phyloP scores from a whole-genome alignment of 2,888 invertebrate genomes.

The Gibbula magus region DNA sequence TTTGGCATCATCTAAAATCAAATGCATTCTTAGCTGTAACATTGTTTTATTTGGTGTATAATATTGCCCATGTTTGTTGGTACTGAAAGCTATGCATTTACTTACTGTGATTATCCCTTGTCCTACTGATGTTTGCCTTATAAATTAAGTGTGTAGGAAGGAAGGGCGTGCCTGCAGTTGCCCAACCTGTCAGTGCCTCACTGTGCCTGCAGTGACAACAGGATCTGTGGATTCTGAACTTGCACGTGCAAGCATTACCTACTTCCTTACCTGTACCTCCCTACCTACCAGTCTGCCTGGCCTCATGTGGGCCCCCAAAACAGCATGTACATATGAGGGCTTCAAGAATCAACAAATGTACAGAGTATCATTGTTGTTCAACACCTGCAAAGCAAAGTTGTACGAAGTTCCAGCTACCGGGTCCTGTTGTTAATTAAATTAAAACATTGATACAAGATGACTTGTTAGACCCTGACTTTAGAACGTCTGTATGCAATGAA shows the following conservation, averaged over 20 bases:
- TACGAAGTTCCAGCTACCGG: neutral
- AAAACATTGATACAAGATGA: no score
- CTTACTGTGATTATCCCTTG: slow-evolving; percentile 22
- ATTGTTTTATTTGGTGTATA: neutral
- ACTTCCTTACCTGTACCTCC: no score
- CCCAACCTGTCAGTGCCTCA: neutral
- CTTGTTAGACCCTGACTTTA: no score
- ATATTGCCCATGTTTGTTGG: slow-evolving; percentile 19
- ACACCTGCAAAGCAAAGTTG: slow-evolving; percentile 20
- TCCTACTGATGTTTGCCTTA: slow-evolving; percentile 24
- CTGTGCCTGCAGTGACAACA: neutral
- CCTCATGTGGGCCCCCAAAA: no score
- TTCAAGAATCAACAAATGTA: neutral
- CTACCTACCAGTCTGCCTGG: no score
- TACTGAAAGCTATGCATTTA: slow-evolving; percentile 29
- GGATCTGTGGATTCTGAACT: neutral
- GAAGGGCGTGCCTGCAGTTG: neutral
- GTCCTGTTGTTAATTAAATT: neutral
- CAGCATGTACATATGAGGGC: slow-evolving; percentile 9
- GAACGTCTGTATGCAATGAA: no score
- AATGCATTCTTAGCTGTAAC: no score
- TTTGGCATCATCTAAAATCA: no score
- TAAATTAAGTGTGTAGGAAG: neutral
- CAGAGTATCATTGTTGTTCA: neutral
- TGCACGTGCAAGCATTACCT: no score